Evolutionary conservation across 2,888 invertebrate genomes (phyloP).

Genomic region (Drosophila fulvimacula): DNA sequence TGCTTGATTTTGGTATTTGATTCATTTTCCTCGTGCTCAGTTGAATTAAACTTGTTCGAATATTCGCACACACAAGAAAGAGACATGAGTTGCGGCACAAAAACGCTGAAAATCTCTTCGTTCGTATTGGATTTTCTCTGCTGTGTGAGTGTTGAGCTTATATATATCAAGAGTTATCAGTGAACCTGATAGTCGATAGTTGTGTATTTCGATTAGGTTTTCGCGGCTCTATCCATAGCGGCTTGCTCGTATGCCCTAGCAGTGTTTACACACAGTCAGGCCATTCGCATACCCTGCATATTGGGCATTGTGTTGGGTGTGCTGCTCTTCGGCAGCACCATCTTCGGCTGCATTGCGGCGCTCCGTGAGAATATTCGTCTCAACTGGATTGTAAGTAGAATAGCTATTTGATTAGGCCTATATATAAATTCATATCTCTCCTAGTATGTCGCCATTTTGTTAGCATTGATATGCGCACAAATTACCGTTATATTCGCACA

Average conservation of each 20-base stretch:
- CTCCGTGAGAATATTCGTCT: slow-evolving; percentile 63
- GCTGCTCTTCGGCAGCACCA: slow-evolving; percentile 68
- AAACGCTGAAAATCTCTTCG: slow-evolving; percentile 72
- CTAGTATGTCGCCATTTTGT: slow-evolving; percentile 70
- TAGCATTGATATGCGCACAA: slow-evolving; percentile 69
- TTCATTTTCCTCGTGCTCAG: slow-evolving; percentile 11
- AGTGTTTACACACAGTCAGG: slow-evolving; percentile 55
- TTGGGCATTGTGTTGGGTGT: slow-evolving; percentile 70
- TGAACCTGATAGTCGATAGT: background rate
- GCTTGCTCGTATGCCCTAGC: slow-evolving; percentile 73
- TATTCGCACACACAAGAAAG: background rate
- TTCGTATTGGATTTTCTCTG: slow-evolving; percentile 80
- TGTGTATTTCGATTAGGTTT: slow-evolving; percentile 47
- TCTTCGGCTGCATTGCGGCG: slow-evolving; percentile 73
- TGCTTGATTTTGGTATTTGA: slow-evolving; percentile 28
- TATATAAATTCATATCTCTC: background rate
- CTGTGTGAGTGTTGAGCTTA: slow-evolving; percentile 66
- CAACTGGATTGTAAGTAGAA: slow-evolving; percentile 74
- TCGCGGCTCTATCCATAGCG: slow-evolving; percentile 67
- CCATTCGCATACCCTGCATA: slow-evolving; percentile 77
- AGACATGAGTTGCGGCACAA: slow-evolving; percentile 75
- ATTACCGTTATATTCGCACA: slow-evolving; percentile 73
- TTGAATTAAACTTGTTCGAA: slow-evolving; percentile 1
- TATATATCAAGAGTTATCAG: slow-evolving; percentile 18
- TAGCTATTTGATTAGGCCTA: too few relatives aligned